Evolutionary conservation across 2,113 vertebrate species (phyloP).

Genomic region (Gymnocephalus cernua): DNA sequence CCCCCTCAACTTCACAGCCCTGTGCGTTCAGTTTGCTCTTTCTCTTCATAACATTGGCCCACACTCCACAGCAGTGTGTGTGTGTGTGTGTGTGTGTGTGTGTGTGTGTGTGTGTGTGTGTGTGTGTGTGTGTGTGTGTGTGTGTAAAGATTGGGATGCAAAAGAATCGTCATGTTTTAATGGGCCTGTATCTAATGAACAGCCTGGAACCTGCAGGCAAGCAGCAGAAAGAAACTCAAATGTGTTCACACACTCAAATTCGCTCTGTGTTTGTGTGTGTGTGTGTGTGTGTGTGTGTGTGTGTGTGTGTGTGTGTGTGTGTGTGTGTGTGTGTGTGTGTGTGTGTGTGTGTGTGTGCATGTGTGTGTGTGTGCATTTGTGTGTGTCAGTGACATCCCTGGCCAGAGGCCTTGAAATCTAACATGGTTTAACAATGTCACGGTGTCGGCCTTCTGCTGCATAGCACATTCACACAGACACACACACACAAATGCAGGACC

Average conservation of each 20-base stretch:
- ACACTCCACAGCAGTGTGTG: too few species aligned
- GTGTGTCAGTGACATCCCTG: constrained; percentile 53
- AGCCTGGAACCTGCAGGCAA: constrained; percentile 21
- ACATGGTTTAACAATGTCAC: constrained; percentile 75
- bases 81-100: too few species aligned
- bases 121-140: too few species aligned
- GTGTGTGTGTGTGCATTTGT: constrained; percentile 40
- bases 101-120: too few species aligned
- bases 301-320: constrained; percentile 19
- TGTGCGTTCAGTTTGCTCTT: too few species aligned
- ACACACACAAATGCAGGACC: not conserved
- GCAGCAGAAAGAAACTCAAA: constrained; percentile 23
- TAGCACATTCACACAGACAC: constrained; percentile 37
- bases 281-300: constrained; percentile 38
- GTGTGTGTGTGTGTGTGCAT: constrained; percentile 42
- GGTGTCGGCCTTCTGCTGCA: constrained; percentile 56
- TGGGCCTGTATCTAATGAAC: not conserved
- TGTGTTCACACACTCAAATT: constrained; percentile 11
- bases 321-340: constrained; percentile 40
- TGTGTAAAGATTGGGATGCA: not conserved
- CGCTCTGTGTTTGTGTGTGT: constrained; percentile 15
- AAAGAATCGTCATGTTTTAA: not conserved
- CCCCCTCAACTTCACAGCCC: too few species aligned
- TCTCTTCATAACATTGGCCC: too few species aligned
- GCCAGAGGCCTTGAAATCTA: constrained; percentile 67